These are phyloP conservation scores for Caracal caracal DNA, from an alignment of 2,113 vertebrate genomes.

Conservation along the genomic window DNA sequence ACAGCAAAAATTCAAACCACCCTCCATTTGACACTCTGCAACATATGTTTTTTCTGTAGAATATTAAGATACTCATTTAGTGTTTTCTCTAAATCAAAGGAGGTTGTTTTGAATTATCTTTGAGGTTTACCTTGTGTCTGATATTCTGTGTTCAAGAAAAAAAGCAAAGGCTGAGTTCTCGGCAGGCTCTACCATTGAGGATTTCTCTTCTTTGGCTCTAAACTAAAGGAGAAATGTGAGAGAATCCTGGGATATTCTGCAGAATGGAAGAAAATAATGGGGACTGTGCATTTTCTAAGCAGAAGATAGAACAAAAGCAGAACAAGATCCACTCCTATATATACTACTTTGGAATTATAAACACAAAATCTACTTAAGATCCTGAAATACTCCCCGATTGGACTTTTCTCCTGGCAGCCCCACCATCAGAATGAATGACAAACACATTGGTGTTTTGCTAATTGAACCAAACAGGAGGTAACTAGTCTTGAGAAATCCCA, in stretches of 20 bases:
- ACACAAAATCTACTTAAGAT: slow-evolving; percentile 74
- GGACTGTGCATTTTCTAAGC: slow-evolving; percentile 70
- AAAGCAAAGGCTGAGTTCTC: slow-evolving; percentile 71
- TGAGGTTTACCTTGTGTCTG: background rate
- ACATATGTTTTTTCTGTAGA: background rate
- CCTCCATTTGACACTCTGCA: no score
- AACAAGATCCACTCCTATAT: slow-evolving; percentile 64
- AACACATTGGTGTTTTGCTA: slow-evolving; percentile 76
- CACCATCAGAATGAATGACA: slow-evolving; percentile 68
- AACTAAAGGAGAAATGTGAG: slow-evolving; percentile 62
- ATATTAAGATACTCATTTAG: background rate
- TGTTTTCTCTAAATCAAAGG: background rate
- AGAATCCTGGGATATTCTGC: slow-evolving; percentile 67
- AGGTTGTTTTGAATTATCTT: background rate
- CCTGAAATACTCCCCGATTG: slow-evolving; percentile 38
- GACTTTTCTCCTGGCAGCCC: slow-evolving; percentile 64
- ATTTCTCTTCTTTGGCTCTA: slow-evolving; percentile 53
- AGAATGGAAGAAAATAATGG: slow-evolving; percentile 72
- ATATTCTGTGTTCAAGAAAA: slow-evolving; percentile 1
- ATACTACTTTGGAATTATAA: slow-evolving; percentile 70
- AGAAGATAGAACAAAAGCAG: slow-evolving; percentile 61
- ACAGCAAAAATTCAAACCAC: background rate
- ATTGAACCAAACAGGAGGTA: slow-evolving; percentile 78
- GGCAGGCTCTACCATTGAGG: slow-evolving; percentile 35
- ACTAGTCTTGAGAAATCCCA: slow-evolving; percentile 82